These are phyloP conservation scores for Hippolais icterina DNA, from an alignment of 2,113 vertebrate genomes.

Conservation along the genomic window DNA sequence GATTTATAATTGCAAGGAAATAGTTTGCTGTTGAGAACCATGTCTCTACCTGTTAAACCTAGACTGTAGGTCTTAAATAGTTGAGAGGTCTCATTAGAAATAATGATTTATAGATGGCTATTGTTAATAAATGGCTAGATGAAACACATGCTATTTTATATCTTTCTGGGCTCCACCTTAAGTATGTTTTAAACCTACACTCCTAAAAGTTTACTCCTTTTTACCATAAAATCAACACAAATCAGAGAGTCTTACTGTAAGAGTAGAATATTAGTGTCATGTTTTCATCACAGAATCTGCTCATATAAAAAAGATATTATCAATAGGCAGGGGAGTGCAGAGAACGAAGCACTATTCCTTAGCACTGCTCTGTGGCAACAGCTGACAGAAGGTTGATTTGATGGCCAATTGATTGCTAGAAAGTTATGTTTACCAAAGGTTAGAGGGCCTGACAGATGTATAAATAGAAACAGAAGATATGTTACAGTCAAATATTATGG, in stretches of 20 bases:
- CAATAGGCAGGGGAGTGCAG: background rate
- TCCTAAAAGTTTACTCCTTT: background rate
- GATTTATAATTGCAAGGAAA: background rate
- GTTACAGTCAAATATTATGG: background rate
- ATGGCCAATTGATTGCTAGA: background rate
- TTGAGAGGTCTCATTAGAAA: background rate
- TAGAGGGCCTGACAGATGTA: background rate
- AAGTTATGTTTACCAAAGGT: conserved; percentile 21
- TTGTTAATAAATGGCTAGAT: background rate
- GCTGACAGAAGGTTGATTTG: background rate
- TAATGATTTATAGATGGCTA: background rate
- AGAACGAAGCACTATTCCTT: background rate
- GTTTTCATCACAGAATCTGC: background rate
- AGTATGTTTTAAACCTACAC: background rate
- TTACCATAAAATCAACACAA: background rate
- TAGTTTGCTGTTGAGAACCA: background rate
- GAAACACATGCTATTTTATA: background rate
- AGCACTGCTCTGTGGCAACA: background rate
- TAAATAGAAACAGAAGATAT: conserved; percentile 23
- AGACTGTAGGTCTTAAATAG: background rate
- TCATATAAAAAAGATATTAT: background rate
- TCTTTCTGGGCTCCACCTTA: background rate
- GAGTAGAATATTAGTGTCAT: background rate
- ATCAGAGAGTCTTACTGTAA: background rate
- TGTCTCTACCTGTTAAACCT: background rate